Conservation (phyloP, 2,797 vertebrate species). For the Tachyglossus aculeatus region DNA sequence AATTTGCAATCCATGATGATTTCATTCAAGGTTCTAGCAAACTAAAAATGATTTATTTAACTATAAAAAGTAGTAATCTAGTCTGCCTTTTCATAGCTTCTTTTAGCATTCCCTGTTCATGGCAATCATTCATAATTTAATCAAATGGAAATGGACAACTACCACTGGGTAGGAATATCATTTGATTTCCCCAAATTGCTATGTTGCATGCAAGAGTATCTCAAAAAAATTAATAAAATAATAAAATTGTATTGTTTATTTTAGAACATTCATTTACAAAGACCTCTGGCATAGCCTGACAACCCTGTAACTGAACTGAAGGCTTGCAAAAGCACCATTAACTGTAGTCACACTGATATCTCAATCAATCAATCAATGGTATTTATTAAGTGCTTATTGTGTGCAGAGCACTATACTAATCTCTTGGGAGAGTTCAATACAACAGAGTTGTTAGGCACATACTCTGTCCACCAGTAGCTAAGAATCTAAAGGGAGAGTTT, state of each 20-base stretch:
- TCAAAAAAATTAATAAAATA: too few species aligned
- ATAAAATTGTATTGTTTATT: not conserved
- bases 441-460: too few species aligned
- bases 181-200: too few species aligned
- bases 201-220: too few species aligned
- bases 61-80: not conserved
- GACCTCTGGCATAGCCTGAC: not conserved
- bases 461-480: too few species aligned
- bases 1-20: not conserved
- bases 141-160: too few species aligned
- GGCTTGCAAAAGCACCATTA: not conserved
- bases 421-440: too few species aligned
- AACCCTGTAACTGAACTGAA: not conserved
- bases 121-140: not conserved
- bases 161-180: too few species aligned
- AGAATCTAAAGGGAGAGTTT: too few species aligned
- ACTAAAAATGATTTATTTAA: not conserved
- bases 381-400: too few species aligned
- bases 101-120: not conserved
- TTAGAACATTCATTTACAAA: not conserved
- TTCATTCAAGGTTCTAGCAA: slow-evolving; percentile 7
- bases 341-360: slow-evolving; percentile 19
- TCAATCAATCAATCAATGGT: too few species aligned
- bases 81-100: not conserved
- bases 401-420: too few species aligned